Evolutionary conservation across 1,140 invertebrate species (phyloP), one percentile per base, ranked within the genome.

Genomic region (Hyles euphorbiae): DNA sequence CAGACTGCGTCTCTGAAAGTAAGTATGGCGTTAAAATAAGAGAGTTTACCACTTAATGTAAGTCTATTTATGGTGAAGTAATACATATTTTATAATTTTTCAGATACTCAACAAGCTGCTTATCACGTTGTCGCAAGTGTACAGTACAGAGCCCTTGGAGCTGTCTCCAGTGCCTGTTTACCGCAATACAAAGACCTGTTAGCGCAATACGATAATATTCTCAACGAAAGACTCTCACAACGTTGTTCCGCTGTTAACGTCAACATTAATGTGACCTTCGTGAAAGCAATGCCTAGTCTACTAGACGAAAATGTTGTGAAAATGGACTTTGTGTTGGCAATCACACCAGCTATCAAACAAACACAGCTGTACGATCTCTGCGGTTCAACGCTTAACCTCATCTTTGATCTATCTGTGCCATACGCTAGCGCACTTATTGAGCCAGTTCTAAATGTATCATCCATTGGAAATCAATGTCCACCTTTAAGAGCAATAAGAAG

Each of bases 231-330:
- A 63, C 88, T 99, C 5, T 97, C 96, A 3, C 94, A 97, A 75
- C 92, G 97, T 72, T 99, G 98, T 87, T 98, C 97, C 0, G 96
- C 96, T 33, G 95, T 98, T 2, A 98, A 97, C 78, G 96, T 98
- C 0, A 96, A 97, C 71, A 98, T 98, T 91, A 97, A 98, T 76
- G 96, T 98, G 2, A 95, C 95, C 0, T 98, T 98, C 72, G 90
- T 97, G 1, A 94, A 95, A 70, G 94, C 95, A 2, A 91, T 93
- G 71, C 94, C 96, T 46, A 89, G 88, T 56, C 83, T 97, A 11
- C 70, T 95, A 1, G 95, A 97, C 79, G 96, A 97, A 78, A 97
- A 97, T 81, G 93, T 97, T 45, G 92, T 97, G 1, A 94, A 95
- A 89, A 95, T 97, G 86, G 95, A 96, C 76, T 98, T 96, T 65